Conservation (phyloP, 2,113 vertebrate species). For the Microtus pennsylvanicus region DNA sequence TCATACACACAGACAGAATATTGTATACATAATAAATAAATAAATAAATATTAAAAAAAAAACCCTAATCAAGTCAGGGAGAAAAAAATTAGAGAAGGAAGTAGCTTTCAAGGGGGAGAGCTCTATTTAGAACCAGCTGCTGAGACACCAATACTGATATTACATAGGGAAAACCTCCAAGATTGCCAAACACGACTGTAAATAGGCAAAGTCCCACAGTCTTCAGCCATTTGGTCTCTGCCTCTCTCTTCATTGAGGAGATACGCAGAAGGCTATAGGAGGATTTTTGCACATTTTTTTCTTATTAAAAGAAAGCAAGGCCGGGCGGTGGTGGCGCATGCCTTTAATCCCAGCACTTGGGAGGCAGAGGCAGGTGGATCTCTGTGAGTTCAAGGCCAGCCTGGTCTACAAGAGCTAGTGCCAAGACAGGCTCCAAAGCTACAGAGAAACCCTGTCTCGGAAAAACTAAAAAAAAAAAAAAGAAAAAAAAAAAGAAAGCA, state of each 20-base stretch:
- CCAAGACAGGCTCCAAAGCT: too few species aligned
- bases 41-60: too few species aligned
- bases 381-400: too few species aligned
- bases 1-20: too few species aligned
- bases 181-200: not conserved
- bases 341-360: too few species aligned
- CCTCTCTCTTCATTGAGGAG: slow-evolving; percentile 2
- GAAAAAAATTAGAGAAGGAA: not conserved
- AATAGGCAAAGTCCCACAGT: not conserved
- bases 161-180: not conserved
- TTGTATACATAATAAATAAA: too few species aligned
- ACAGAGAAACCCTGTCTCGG: too few species aligned
- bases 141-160: not conserved
- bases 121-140: slow-evolving; percentile 35
- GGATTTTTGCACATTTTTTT: not conserved
- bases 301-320: slow-evolving; percentile 20
- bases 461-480: too few species aligned
- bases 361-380: too few species aligned
- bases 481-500: slow-evolving; percentile 15
- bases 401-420: too few species aligned
- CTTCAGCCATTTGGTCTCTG: not conserved
- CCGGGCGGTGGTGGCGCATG: too few species aligned
- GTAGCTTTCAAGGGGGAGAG: not conserved
- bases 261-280: not conserved
- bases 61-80: slow-evolving; percentile 3